Conservation (phyloP, 2,888 invertebrate genomes). For the Conchocele bisecta region DNA sequence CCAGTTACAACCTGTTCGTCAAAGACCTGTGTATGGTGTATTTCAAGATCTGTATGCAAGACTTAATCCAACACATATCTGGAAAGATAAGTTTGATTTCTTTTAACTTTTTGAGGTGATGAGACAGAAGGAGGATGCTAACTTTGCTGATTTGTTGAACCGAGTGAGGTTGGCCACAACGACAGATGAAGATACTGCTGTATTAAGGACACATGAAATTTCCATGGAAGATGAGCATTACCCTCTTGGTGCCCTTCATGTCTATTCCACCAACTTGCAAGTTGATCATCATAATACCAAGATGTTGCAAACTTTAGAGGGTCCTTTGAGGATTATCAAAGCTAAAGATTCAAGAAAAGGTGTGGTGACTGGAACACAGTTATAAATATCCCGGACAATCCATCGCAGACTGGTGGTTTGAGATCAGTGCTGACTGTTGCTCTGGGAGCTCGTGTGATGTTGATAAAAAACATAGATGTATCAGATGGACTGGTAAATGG, state of each 20-base stretch:
- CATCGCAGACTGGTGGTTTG: neutral
- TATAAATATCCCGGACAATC: no score
- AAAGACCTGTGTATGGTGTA: no score
- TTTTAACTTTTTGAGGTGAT: no score
- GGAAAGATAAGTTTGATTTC: no score
- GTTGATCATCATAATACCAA: neutral
- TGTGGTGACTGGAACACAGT: no score
- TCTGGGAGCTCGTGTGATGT: conserved; percentile 25
- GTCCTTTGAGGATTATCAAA: neutral
- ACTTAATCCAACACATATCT: neutral
- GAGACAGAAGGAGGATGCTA: no score
- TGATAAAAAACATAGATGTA: conserved; percentile 41
- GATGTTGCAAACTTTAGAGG: neutral
- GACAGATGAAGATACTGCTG: neutral
- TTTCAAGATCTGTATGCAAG: no score
- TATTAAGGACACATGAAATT: neutral
- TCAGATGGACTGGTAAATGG: conserved; percentile 42
- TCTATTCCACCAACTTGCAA: neutral
- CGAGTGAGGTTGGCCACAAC: no score
- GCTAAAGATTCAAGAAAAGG: neutral
- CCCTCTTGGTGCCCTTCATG: neutral
- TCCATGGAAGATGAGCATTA: neutral
- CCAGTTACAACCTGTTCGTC: no score
- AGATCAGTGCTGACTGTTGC: conserved; percentile 6
- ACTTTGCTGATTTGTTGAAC: no score